These are phyloP conservation scores for Sphenopsis melanotis DNA, from an alignment of 2,797 vertebrate species.

Conservation along the genomic window DNA sequence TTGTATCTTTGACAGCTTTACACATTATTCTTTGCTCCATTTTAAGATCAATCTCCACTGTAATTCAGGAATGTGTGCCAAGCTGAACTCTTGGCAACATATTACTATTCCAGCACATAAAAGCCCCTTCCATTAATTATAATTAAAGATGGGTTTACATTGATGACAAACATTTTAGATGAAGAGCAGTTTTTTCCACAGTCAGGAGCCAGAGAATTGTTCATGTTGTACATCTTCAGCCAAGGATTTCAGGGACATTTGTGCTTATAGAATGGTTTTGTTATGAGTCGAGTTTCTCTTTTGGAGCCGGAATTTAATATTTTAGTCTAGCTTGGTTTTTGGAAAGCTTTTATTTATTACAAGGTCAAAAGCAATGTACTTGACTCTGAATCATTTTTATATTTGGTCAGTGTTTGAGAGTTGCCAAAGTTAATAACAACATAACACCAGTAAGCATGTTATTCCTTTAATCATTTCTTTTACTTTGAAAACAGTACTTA, in stretches of 20 bases:
- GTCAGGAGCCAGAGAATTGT: conserved; percentile 33
- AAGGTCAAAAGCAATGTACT: conserved; percentile 27
- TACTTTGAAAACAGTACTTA: not conserved
- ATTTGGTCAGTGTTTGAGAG: not conserved
- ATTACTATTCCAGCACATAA: not conserved
- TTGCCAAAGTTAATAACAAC: not conserved
- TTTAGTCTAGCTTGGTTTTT: conserved; percentile 20
- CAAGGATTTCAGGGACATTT: conserved; percentile 48
- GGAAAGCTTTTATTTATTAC: conserved; percentile 26
- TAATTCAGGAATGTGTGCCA: not conserved
- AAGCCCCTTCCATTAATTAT: conserved; percentile 6
- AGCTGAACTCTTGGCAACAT: not conserved
- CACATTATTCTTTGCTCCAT: not conserved
- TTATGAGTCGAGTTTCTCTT: not conserved
- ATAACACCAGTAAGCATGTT: not conserved
- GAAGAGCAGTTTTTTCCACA: conserved; percentile 23
- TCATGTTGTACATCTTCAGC: conserved; percentile 23
- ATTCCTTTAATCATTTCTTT: conserved; percentile 9
- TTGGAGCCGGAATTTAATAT: conserved; percentile 30
- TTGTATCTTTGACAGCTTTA: conserved; percentile 1
- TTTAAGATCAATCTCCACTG: conserved; percentile 5
- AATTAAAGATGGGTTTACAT: conserved; percentile 48
- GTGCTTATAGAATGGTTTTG: conserved; percentile 9
- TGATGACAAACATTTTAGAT: conserved; percentile 50
- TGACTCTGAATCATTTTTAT: not conserved